Evolutionary conservation across 2,797 vertebrate species (phyloP), one percentile per base, ranked within the genome.

Genomic region (Semaprochilodus insignis): DNA sequence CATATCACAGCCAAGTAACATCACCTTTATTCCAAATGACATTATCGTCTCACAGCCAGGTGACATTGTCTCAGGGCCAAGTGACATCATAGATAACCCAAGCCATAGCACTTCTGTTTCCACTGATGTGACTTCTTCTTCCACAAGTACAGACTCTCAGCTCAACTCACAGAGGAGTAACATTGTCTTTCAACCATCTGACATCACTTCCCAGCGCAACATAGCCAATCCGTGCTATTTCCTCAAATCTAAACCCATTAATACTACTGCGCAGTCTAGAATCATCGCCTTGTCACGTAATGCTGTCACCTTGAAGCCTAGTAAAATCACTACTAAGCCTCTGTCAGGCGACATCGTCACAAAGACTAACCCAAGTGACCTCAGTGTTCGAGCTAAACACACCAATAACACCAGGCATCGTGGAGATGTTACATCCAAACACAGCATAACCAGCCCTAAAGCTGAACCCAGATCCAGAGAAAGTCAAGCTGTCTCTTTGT

Each of bases 351-450:
- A 74, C 40, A 55, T 62, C 23, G 36, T 21, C 2, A 3, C 44
- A n/a, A 25, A 81, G 60, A 63, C 75, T n/a, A 74, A 78, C 40
- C 93, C 91, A 0, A 94, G 94, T 74, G 88, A 90, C 0, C 89
- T 88, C 14, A 92, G 93, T 70, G 65, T 66, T 71, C 44, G 60
- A 59, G 17, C 16, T 27, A 81, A 80, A 3, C 70, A 70, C 2
- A 10, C 44, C 70, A 74, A 23, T 27, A 71, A 74, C 67, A 67
- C 75, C n/a, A 36, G 74, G 36, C 65, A 51, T 23, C 80, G n/a
- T 13, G 8, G 25, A 17, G 73, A 84, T 67, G 21, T 27, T 52
- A 52, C 65, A 60, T 51, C 77, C 55, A 81, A 82, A 80, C 74
- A 48, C 48, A 63, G 74, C 44, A 65, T 78, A 83, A 70, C 6